phyloP scores from a whole-genome alignment of 92 coral and sea anemone genomes.

The Pocillopora grandis region DNA sequence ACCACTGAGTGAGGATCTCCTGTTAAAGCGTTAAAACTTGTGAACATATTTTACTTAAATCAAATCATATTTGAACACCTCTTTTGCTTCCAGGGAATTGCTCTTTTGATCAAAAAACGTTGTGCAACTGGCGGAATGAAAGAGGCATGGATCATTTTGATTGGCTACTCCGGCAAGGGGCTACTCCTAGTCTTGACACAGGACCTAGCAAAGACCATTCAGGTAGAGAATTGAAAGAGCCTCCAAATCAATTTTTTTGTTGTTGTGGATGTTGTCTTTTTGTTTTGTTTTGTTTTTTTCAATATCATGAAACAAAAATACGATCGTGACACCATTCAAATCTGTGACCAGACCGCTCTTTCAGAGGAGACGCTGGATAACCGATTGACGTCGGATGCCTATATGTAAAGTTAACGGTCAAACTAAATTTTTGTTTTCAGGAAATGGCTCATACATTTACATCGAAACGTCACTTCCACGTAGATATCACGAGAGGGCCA shows the following conservation, averaged over 20 bases:
- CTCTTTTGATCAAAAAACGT: slow-evolving; percentile 1
- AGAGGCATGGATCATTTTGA: slow-evolving; percentile 20
- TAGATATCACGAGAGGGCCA: slow-evolving; percentile 18
- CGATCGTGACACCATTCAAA: too few species aligned
- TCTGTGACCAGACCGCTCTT: too few species aligned
- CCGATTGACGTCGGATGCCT: too few species aligned
- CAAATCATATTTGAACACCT: too few species aligned
- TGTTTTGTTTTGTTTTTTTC: too few species aligned
- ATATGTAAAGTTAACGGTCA: too few species aligned
- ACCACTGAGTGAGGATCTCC: too few species aligned
- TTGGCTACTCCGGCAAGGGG: slow-evolving; percentile 8
- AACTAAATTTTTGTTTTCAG: not conserved
- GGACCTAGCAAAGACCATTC: slow-evolving; percentile 34
- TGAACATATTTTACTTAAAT: not conserved
- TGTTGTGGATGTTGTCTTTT: too few species aligned
- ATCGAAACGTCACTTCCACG: slow-evolving; percentile 36
- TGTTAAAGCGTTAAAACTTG: too few species aligned
- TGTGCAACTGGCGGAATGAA: slow-evolving; percentile 25
- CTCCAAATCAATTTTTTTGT: too few species aligned
- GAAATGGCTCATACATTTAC: slow-evolving; percentile 24
- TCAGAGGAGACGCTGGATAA: too few species aligned
- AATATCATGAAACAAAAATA: too few species aligned
- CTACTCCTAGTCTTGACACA: slow-evolving; percentile 16
- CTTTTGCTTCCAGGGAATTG: slow-evolving; percentile 15
- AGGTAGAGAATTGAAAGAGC: not conserved